Evolutionary conservation across 2,113 vertebrate genomes (phyloP).

Genomic region (Colossoma macropomum): DNA sequence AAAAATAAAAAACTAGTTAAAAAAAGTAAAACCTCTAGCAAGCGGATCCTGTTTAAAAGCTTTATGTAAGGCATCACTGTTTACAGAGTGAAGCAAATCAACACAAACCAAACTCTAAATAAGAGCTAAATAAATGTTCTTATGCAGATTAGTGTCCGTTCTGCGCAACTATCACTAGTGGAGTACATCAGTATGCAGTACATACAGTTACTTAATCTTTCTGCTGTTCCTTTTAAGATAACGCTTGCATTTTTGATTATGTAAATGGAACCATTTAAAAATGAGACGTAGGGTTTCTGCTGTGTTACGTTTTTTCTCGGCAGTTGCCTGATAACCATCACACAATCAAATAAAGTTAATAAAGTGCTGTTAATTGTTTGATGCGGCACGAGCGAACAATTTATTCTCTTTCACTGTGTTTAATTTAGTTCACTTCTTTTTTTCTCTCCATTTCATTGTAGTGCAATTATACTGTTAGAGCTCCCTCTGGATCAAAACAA

Average conservation of each 20-base stretch:
- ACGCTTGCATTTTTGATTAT: slow-evolving; percentile 35
- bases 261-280: slow-evolving; percentile 35
- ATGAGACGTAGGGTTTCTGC: slow-evolving; percentile 47
- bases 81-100: neutral
- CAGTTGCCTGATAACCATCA: slow-evolving; percentile 55
- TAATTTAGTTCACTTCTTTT: slow-evolving; percentile 51
- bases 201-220: slow-evolving; percentile 9
- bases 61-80: neutral
- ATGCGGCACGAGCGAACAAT: slow-evolving; percentile 50
- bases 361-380: slow-evolving; percentile 60
- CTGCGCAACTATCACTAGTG: neutral
- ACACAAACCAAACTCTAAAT: neutral
- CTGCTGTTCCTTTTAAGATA: neutral
- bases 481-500: slow-evolving; percentile 61
- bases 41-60: neutral
- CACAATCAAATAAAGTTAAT: slow-evolving; percentile 45
- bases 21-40: neutral
- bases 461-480: slow-evolving; percentile 62
- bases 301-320: slow-evolving; percentile 7
- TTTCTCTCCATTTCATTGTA: slow-evolving; percentile 50
- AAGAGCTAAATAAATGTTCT: neutral
- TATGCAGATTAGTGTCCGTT: neutral
- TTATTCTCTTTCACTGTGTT: slow-evolving; percentile 61
- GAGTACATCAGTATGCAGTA: slow-evolving; percentile 24
- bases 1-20: neutral